These are phyloP conservation scores for Anthrax anthrax DNA, from an alignment of 2,888 invertebrate species.

Conservation along the genomic window DNA sequence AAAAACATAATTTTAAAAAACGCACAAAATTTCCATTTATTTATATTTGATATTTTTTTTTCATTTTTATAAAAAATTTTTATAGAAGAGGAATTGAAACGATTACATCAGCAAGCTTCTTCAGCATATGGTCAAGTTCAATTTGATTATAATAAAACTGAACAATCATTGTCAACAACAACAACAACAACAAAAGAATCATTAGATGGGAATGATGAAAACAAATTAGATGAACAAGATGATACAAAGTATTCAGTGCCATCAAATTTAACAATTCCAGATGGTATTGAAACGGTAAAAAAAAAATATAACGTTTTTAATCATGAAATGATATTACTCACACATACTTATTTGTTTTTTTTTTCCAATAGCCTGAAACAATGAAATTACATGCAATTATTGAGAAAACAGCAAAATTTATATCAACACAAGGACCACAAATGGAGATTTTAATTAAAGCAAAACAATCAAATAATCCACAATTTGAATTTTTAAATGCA, in stretches of 20 bases:
- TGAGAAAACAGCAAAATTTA: slow-evolving; percentile 84
- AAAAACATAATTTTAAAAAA: too few relatives aligned
- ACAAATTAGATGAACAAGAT: slow-evolving; percentile 52
- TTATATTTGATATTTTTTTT: too few relatives aligned
- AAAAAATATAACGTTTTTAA: neutral
- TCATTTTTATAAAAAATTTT: slow-evolving; percentile 12
- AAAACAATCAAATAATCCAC: slow-evolving; percentile 84
- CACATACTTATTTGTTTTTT: neutral
- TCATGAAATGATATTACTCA: neutral
- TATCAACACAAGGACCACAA: slow-evolving; percentile 81
- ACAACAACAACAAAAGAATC: slow-evolving; percentile 20
- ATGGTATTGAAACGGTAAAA: slow-evolving; percentile 55
- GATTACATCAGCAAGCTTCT: slow-evolving; percentile 55
- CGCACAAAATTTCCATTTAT: neutral
- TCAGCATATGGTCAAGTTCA: slow-evolving; percentile 53
- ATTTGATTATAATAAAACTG: slow-evolving; percentile 52
- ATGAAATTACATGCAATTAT: slow-evolving; percentile 85
- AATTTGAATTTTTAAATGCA: slow-evolving; percentile 86
- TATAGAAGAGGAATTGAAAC: slow-evolving; percentile 83
- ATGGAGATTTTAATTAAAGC: slow-evolving; percentile 98
- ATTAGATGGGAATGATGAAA: slow-evolving; percentile 35
- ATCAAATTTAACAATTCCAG: slow-evolving; percentile 58
- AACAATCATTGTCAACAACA: slow-evolving; percentile 34
- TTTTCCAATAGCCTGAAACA: slow-evolving; percentile 55
- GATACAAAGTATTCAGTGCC: slow-evolving; percentile 64